These are phyloP conservation scores for Tribolium castaneum DNA, from an alignment of 1,140 invertebrate species.

Conservation along the genomic window DNA sequence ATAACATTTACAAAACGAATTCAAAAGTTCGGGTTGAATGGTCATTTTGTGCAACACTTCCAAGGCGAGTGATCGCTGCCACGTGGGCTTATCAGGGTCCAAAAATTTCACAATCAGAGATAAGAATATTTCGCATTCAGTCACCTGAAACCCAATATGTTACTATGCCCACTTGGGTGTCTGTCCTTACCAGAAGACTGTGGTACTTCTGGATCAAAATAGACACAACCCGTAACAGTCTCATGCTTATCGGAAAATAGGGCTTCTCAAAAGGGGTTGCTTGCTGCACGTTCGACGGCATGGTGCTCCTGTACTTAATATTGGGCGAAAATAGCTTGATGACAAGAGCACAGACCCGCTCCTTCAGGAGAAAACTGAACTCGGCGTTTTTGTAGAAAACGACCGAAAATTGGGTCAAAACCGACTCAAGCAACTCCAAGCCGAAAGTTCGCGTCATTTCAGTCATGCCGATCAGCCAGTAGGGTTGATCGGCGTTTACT, in stretches of 20 bases:
- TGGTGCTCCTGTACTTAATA: constrained; percentile 84
- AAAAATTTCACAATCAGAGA: constrained; percentile 97
- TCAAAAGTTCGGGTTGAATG: constrained; percentile 86
- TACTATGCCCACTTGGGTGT: too few species aligned
- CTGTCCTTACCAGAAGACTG: constrained; percentile 85
- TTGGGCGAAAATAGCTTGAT: constrained; percentile 98
- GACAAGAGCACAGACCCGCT: constrained; percentile 95
- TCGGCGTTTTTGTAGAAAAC: constrained; percentile 96
- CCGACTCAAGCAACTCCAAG: constrained; percentile 92
- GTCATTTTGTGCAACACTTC: constrained; percentile 97
- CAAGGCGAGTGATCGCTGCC: constrained; percentile 94
- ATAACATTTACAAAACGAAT: constrained; percentile 93
- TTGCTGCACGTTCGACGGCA: constrained; percentile 67
- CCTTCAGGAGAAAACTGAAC: constrained; percentile 95
- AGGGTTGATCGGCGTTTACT: constrained; percentile 95
- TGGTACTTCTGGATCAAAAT: constrained; percentile 96
- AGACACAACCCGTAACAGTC: constrained; percentile 91
- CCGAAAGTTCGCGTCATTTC: constrained; percentile 98
- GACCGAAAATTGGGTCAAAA: constrained; percentile 89
- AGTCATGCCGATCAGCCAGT: constrained; percentile 94
- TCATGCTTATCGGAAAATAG: constrained; percentile 97
- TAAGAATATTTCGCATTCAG: constrained; percentile 98
- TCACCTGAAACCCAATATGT: constrained; percentile 80
- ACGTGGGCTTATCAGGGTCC: constrained; percentile 94
- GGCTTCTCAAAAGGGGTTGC: constrained; percentile 86